Base-by-base conservation (phyloP, 2,113 vertebrate species). In the Phalacrocorax carbo region DNA sequence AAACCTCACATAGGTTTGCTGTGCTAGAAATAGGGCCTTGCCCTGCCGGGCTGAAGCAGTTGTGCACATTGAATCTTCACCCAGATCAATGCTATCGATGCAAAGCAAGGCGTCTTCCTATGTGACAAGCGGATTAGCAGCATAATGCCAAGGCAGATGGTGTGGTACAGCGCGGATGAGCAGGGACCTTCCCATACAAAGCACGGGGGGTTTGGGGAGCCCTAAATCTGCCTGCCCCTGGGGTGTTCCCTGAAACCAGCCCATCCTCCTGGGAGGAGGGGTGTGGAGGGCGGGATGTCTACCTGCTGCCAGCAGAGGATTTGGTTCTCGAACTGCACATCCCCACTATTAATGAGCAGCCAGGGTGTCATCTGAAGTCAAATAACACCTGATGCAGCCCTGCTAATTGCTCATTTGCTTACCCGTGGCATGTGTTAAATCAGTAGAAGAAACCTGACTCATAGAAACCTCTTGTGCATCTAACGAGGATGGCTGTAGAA, bases 391-490 rank as follows among this genome's bases (percentile, higher is more conserved):
- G 91, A 72, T 83, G 83, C 80, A 62, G 76, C 21, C 8, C 40
- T 61, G 68, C 91, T 92, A 94, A 95, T 94, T 94, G 80, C 89
- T 95, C 80, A 32, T 92, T 94, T 96, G 89, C 91, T 85, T 94
- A 75, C 61, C 61, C 26, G 0, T 79, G 54, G 75, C 29, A 36
- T 77, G 71, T 19, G 78, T 85, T 65, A 80, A 60, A 90, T n/a
- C 79, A 60, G 62, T 58, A 64, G 48, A 66, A 87, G 91, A 85
- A 92, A 88, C 76, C 52, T 13, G 70, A 85, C 71, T 89, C 32
- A 15, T 2, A 5, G 71, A 42, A 51, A 27, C 5, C 51, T 73
- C 55, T 66, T 4, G 30, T 44, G 66, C 44, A 38, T 38, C 78
- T 69, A 5, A 7, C 52, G 6, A 26, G 48, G 81, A 18, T 4